phyloP scores from a whole-genome alignment of 1,140 invertebrate genomes.

The Popillia japonica region DNA sequence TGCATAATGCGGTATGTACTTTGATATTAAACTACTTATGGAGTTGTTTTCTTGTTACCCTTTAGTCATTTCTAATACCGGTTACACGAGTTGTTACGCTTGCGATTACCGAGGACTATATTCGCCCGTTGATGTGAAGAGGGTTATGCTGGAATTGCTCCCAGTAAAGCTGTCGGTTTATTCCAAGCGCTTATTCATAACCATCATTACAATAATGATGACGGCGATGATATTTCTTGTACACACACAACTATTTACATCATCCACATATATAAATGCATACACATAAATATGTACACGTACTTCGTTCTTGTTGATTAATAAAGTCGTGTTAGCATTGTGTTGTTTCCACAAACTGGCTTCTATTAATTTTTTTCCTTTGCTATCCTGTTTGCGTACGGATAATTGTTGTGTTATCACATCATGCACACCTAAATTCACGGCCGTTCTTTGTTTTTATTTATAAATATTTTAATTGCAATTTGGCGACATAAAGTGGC shows the following conservation, averaged over 20 bases:
- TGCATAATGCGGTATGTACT: neutral
- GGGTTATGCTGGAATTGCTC: too few species aligned
- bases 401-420: conserved; percentile 15
- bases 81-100: too few species aligned
- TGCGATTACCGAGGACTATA: too few species aligned
- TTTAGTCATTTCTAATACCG: neutral
- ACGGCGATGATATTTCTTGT: too few species aligned
- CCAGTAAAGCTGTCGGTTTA: too few species aligned
- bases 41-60: conserved; percentile 14
- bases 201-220: too few species aligned
- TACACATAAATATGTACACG: neutral
- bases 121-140: too few species aligned
- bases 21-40: conserved; percentile 7
- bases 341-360: neutral
- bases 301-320: neutral
- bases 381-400: neutral
- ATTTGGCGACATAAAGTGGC: too few species aligned
- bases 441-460: conserved; percentile 4
- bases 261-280: neutral
- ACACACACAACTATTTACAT: neutral
- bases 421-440: neutral
- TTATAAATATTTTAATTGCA: neutral
- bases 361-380: neutral
- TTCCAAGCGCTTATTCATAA: too few species aligned
- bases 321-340: neutral